These are phyloP conservation scores for Homalodisca vitripennis DNA, from an alignment of 1,140 invertebrate species.

Conservation along the genomic window DNA sequence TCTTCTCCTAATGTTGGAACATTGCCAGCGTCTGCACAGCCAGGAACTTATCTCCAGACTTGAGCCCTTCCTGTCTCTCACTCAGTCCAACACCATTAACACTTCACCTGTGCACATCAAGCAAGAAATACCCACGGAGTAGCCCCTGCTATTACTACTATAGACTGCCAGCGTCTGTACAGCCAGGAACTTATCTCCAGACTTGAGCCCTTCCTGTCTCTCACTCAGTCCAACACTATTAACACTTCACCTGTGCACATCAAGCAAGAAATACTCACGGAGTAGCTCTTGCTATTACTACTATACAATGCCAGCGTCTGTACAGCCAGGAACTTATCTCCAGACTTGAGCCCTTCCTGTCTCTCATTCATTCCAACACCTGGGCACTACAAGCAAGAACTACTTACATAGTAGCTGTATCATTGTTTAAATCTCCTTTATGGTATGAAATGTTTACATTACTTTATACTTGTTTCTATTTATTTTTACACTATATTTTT, in stretches of 20 bases:
- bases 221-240: background rate
- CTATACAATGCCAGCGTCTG: constrained; percentile 1
- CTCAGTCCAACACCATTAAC: background rate
- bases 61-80: background rate
- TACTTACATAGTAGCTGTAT: too few relatives aligned
- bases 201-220: constrained; percentile 1
- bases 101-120: too few relatives aligned
- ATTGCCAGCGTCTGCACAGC: background rate
- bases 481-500: too few relatives aligned
- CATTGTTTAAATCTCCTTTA: too few relatives aligned
- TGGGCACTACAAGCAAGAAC: too few relatives aligned
- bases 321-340: background rate
- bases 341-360: background rate
- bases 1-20: background rate
- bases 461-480: too few relatives aligned
- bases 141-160: too few relatives aligned
- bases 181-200: background rate
- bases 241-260: too few relatives aligned
- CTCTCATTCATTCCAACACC: background rate
- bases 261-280: too few relatives aligned
- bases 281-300: too few relatives aligned
- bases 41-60: background rate
- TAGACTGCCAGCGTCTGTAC: background rate
- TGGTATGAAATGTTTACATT: too few relatives aligned
- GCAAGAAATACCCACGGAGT: too few relatives aligned